Base-by-base conservation (phyloP, 2,888 invertebrate species). In the Rhimphoctona megacephalus region DNA sequence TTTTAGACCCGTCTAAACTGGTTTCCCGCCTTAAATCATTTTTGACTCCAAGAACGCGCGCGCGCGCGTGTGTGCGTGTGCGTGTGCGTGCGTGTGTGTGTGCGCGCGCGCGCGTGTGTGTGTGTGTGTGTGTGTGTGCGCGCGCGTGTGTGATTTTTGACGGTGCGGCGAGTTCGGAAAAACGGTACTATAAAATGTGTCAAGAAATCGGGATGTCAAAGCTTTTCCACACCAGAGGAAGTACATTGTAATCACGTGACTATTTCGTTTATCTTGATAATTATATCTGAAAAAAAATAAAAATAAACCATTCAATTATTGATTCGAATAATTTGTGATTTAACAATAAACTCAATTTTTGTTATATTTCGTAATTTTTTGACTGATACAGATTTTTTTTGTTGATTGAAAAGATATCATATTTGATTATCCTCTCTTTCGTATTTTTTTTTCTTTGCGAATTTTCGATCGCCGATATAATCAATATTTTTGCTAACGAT, bases 111-210 rank as follows among this genome's bases (percentile, higher is more conserved):
- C n/a, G n/a, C n/a, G n/a, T n/a, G n/a, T n/a, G n/a, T n/a, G n/a
- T n/a, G n/a, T n/a, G n/a, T n/a, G n/a, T n/a, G n/a, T n/a, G n/a
- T n/a, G n/a, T n/a, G n/a, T n/a, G n/a, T n/a, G n/a, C n/a, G n/a
- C n/a, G n/a, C n/a, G n/a, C n/a, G n/a, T n/a, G n/a, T n/a, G n/a
- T n/a, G n/a, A n/a, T 33, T 36, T 11, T 43, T 30, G 64, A 64
- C 61, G 22, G 67, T 52, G 43, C 30, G 69, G 57, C 69, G 25
- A 25, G 46, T 30, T 33, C 14, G 17, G 54, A 54, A 69, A 43
- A 78, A 78, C 66, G 52, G 78, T 78, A 52, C 43, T 46, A 52
- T 36, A 22, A 67, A 69, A 30, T 79, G 54, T 57, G 67, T 79
- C 54, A 33, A 67, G 78, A 69, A 79, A 69, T 79, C 69, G 43